Evolutionary conservation across 2,888 invertebrate genomes (phyloP).

Genomic region (Mesorhabditis belari): DNA sequence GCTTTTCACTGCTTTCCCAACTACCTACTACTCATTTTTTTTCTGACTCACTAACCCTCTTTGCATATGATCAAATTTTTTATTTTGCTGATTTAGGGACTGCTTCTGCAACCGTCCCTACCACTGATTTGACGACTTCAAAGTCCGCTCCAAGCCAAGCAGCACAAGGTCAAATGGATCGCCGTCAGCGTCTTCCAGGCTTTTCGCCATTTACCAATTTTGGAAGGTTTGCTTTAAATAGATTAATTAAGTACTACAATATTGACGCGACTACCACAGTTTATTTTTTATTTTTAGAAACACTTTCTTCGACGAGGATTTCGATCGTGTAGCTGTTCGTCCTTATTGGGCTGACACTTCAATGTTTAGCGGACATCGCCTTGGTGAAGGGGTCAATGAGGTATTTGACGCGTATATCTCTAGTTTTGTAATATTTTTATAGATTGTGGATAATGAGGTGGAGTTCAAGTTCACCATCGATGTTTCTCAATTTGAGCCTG

Average conservation of each 20-base stretch:
- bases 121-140: neutral
- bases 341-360: constrained; percentile 41
- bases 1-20: neutral
- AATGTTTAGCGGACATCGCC: constrained; percentile 31
- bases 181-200: too few species aligned
- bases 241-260: neutral
- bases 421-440: neutral
- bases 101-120: neutral
- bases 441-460: constrained; percentile 27
- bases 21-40: neutral
- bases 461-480: constrained; percentile 34
- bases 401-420: constrained; percentile 8
- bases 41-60: too few species aligned
- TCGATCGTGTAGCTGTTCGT: constrained; percentile 30
- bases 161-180: too few species aligned
- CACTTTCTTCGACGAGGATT: constrained; percentile 38
- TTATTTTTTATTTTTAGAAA: neutral
- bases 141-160: too few species aligned
- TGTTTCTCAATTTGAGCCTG: constrained; percentile 42
- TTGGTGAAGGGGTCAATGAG: constrained; percentile 35
- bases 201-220: neutral
- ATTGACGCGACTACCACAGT: neutral
- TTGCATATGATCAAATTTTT: too few species aligned
- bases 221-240: neutral
- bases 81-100: neutral